Conservation (phyloP, 2,888 invertebrate species). For the Protophormia terraenovae region DNA sequence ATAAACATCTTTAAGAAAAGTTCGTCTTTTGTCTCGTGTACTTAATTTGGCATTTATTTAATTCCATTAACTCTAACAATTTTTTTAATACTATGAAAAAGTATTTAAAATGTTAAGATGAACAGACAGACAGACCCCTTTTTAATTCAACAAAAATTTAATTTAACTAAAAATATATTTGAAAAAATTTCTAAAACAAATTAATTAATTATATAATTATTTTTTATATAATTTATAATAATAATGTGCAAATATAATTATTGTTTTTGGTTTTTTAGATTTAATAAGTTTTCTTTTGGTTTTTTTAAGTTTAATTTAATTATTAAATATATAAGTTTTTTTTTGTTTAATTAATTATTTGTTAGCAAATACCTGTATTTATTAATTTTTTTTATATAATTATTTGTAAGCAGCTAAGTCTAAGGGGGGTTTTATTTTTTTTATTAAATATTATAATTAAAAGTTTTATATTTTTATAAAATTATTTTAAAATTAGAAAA, state of each 20-base stretch:
- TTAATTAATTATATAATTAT: slow-evolving; percentile 7
- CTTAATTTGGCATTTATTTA: no score
- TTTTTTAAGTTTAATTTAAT: slow-evolving; percentile 45
- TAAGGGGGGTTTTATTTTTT: slow-evolving; percentile 29
- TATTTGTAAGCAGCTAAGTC: slow-evolving; percentile 65
- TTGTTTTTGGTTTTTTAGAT: slow-evolving; percentile 38
- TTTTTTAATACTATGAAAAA: no score
- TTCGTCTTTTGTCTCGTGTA: no score
- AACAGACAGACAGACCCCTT: background rate
- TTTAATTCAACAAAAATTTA: background rate
- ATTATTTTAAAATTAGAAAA: background rate
- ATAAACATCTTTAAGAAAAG: no score
- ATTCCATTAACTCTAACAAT: no score
- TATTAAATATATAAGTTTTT: slow-evolving; percentile 43
- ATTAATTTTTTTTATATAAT: slow-evolving; percentile 55
- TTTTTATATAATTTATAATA: slow-evolving; percentile 32
- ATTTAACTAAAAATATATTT: background rate
- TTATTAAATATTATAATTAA: slow-evolving; percentile 51
- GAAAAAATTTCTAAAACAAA: slow-evolving; percentile 13
- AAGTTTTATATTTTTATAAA: slow-evolving; percentile 25
- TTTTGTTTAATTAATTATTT: slow-evolving; percentile 41
- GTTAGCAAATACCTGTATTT: slow-evolving; percentile 67
- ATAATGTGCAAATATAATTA: slow-evolving; percentile 65
- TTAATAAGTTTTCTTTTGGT: slow-evolving; percentile 12
- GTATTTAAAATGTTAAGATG: background rate